These are phyloP conservation scores for Epinephelus cyanopodus DNA, from an alignment of 2,113 vertebrate species.

Conservation along the genomic window DNA sequence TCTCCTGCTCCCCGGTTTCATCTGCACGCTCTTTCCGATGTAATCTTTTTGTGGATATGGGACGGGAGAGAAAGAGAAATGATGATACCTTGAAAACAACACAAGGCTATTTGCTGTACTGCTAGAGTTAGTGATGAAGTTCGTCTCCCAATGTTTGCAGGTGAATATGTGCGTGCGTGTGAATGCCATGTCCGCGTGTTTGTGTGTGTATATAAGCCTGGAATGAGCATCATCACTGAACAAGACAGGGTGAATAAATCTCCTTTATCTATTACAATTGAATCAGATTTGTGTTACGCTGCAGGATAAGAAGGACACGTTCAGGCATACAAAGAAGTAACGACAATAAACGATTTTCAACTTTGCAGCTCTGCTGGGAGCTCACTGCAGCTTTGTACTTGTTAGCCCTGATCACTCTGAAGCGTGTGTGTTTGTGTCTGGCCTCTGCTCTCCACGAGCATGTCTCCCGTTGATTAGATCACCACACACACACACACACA, in stretches of 20 bases:
- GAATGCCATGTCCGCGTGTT: neutral
- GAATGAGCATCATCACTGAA: constrained; percentile 27
- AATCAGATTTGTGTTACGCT: constrained; percentile 30
- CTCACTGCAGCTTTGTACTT: constrained; percentile 49
- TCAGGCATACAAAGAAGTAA: constrained; percentile 44
- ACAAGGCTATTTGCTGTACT: constrained; percentile 56
- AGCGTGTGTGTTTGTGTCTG: constrained; percentile 46
- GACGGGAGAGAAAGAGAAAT: constrained; percentile 50
- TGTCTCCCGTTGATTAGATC: constrained; percentile 46
- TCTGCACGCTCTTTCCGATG: constrained; percentile 53
- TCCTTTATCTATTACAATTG: constrained; percentile 49
- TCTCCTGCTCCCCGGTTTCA: constrained; percentile 56
- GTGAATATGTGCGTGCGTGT: constrained; percentile 9
- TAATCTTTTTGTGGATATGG: constrained; percentile 66
- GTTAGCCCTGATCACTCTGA: constrained; percentile 59
- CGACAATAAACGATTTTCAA: constrained; percentile 41
- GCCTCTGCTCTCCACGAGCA: constrained; percentile 40
- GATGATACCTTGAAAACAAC: constrained; percentile 63
- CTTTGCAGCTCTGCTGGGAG: constrained; percentile 40
- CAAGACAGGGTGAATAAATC: constrained; percentile 23
- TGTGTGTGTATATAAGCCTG: neutral
- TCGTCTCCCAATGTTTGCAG: constrained; percentile 44
- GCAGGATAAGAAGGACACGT: constrained; percentile 16
- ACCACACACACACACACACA: constrained; percentile 27
- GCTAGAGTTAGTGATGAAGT: constrained; percentile 49